Evolutionary conservation across 1,140 invertebrate species (phyloP), one percentile per base, ranked within the genome.

Genomic region (Drosophila nigrodunni): DNA sequence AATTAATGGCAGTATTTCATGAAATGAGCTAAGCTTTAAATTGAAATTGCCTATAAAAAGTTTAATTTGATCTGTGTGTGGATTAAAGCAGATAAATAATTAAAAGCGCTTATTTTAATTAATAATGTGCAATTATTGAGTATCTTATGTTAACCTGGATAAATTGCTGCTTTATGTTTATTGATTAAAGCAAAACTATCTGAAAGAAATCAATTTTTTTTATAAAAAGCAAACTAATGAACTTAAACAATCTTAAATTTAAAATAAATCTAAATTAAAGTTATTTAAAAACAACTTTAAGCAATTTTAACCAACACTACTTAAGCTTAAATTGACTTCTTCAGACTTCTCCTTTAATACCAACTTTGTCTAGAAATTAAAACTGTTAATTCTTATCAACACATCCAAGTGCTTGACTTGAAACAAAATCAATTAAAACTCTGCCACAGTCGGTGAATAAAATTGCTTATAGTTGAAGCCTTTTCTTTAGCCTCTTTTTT

Each of bases 341-440:
- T 46, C 15, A 18, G 15, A 46, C 15, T 6, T 8, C 0, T 2
- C 5, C 44, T 9, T 15, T 47, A 0, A 47, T 1, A 7, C 9
- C 30, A 2, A 54, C 34, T 10, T 18, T 37, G 50, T 11, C 15
- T 9, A 5, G 50, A 54, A 8, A 18, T 54, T 54, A 35, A 37
- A 54, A 15, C 50, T 15, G 35, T 54, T 54, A 54, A 35, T 54
- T 35, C 34, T 54, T 57, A 57, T 39, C 54, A 39, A 41, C 15
- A 25, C n/a, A 43, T 41, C 0, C 10, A 57, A 57, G 37, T 41
- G 37, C 37, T 41, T 13, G 54, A 35, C 37, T 57, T 41, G 54
- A 7, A 43, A 47, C 10, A 21, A 50, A 60, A 68, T 60, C 46
- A 59, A 52, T 67, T 58, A 58, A 54, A 25, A 58, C 15, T 15